Percentiles rank a stretch among this genome's conserved stretches.
Conservation (phyloP, 2,797 vertebrate genomes). For the Cynopterus sphinx region DNA sequence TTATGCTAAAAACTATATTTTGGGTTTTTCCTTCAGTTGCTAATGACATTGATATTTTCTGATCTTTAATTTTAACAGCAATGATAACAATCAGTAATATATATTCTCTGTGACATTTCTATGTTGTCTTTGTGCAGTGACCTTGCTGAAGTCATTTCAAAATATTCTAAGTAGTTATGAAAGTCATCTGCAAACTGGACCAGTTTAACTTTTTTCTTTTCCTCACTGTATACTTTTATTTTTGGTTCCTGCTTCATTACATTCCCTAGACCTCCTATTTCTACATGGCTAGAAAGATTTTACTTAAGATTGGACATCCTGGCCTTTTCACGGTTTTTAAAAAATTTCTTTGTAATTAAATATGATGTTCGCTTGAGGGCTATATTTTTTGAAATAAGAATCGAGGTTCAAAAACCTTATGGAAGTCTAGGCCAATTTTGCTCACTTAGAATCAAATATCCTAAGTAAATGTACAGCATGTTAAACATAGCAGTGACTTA, state of each 20-base stretch:
- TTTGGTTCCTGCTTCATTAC: not conserved
- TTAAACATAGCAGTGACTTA: too few relatives aligned
- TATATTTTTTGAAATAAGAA: not conserved
- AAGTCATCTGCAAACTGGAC: not conserved
- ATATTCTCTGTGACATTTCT: not conserved
- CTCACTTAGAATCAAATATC: not conserved
- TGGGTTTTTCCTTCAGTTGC: not conserved
- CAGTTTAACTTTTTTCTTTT: not conserved
- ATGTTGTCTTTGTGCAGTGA: not conserved
- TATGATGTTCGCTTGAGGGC: not conserved
- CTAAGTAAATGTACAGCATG: too few relatives aligned
- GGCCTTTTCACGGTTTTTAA: not conserved
- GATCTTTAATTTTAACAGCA: not conserved
- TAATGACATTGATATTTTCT: not conserved
- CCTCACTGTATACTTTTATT: not conserved
- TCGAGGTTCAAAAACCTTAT: not conserved
- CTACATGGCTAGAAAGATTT: not conserved
- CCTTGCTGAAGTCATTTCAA: not conserved
- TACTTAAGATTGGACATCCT: not conserved
- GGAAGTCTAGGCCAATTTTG: not conserved
- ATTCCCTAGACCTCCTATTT: not conserved
- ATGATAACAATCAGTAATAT: not conserved
- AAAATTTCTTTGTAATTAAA: not conserved
- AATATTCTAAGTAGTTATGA: not conserved
- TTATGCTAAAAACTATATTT: not conserved